phyloP scores from a whole-genome alignment of 2,113 vertebrate genomes.

The Nesospiza acunhae region DNA sequence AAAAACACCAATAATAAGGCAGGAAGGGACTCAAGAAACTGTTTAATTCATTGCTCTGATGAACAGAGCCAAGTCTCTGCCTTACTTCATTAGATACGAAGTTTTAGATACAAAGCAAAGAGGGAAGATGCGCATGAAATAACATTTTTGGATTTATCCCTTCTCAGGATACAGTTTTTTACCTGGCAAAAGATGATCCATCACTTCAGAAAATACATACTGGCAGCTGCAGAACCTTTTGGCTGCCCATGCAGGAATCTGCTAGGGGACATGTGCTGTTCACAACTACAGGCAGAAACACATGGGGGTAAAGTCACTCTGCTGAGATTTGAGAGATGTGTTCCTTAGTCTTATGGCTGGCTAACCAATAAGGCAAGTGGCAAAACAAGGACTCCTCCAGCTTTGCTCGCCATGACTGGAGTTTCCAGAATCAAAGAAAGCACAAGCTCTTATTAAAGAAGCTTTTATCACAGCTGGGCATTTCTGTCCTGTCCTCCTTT shows the following conservation, averaged over 20 bases:
- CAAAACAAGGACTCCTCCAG: background rate
- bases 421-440: background rate
- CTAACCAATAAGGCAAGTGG: background rate
- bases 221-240: background rate
- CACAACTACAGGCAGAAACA: background rate
- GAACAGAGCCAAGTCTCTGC: background rate
- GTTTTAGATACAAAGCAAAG: background rate
- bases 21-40: background rate
- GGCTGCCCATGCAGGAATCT: background rate
- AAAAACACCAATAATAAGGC: background rate
- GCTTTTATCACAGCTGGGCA: background rate
- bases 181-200: background rate
- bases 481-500: background rate
- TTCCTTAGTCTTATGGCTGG: background rate
- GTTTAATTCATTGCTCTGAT: background rate
- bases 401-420: background rate
- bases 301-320: background rate
- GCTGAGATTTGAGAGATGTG: background rate
- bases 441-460: background rate
- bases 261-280: rapidly evolving
- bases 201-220: background rate
- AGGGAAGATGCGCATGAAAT: background rate
- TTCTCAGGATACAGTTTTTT: background rate
- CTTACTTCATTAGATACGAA: background rate
- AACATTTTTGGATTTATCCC: background rate